Evolutionary conservation across 1,140 invertebrate species (phyloP).

Genomic region (Diorhabda sublineata): DNA sequence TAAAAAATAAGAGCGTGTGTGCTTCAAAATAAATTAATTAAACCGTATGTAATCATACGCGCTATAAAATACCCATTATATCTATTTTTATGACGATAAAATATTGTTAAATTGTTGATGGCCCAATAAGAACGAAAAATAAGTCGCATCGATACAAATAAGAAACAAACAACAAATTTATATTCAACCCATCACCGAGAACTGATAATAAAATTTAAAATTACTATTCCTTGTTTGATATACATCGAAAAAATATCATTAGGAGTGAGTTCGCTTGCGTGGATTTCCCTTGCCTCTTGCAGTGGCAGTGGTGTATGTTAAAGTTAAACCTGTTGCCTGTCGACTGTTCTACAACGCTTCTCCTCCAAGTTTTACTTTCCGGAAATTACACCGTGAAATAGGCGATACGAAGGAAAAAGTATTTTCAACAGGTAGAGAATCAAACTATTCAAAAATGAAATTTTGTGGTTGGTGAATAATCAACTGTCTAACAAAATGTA

Average conservation of each 20-base stretch:
- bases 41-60: too few species aligned
- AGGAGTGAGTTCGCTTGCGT: background rate
- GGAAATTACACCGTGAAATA: background rate
- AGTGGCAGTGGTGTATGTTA: background rate
- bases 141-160: too few species aligned
- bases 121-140: too few species aligned
- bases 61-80: too few species aligned
- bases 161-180: background rate
- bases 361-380: background rate
- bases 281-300: background rate
- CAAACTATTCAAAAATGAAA: background rate
- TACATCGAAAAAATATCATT: background rate
- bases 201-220: background rate
- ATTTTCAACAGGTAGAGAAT: background rate
- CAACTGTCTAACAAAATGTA: conserved; percentile 61
- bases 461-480: background rate
- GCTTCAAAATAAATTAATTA: too few species aligned
- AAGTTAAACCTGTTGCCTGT: background rate
- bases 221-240: background rate
- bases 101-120: too few species aligned
- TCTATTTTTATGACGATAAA: too few species aligned
- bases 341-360: background rate
- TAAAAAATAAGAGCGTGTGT: too few species aligned
- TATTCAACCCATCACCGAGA: background rate
- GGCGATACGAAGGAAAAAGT: background rate